A percentile compares a stretch with the other conserved stretches of the same genome.
Evolutionary conservation across 1,140 invertebrate species (phyloP).

Genomic region (Cepaea nemoralis): DNA sequence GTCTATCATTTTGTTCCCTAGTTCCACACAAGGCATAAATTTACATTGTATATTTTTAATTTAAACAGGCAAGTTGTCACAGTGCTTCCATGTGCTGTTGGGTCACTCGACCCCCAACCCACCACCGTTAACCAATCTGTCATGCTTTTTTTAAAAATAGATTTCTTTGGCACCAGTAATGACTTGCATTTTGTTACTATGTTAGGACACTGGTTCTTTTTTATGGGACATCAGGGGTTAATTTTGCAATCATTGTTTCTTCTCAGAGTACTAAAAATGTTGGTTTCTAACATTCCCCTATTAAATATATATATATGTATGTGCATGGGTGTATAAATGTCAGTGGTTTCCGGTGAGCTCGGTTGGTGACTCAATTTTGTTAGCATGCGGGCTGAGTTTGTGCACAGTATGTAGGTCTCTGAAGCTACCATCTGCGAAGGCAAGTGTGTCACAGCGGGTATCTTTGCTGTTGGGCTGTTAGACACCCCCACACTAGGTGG

Average conservation of each 20-base stretch:
- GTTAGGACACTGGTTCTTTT: not conserved
- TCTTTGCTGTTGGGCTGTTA: constrained; percentile 50
- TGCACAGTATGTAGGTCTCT: not conserved
- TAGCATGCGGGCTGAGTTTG: not conserved
- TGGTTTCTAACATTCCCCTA: not conserved
- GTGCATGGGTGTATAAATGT: not conserved
- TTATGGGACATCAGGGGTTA: not conserved
- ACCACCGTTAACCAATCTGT: constrained; percentile 28
- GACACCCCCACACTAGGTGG: constrained; percentile 49
- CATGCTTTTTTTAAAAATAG: not conserved
- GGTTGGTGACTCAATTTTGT: constrained; percentile 22
- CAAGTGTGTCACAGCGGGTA: constrained; percentile 47
- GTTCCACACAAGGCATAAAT: too few species aligned
- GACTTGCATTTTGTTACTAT: too few species aligned
- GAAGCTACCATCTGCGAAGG: constrained; percentile 36
- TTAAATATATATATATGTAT: not conserved
- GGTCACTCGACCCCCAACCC: constrained; percentile 51
- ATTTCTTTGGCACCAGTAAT: not conserved
- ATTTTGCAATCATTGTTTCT: not conserved
- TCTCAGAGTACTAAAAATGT: not conserved
- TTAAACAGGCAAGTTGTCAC: constrained; percentile 47
- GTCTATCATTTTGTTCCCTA: too few species aligned
- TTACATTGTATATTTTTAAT: constrained; percentile 3
- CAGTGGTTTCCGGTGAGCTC: constrained; percentile 18
- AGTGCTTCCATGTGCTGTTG: constrained; percentile 53